These are phyloP conservation scores for Litoditis marina DNA, from an alignment of 2,888 invertebrate genomes.

Conservation along the genomic window DNA sequence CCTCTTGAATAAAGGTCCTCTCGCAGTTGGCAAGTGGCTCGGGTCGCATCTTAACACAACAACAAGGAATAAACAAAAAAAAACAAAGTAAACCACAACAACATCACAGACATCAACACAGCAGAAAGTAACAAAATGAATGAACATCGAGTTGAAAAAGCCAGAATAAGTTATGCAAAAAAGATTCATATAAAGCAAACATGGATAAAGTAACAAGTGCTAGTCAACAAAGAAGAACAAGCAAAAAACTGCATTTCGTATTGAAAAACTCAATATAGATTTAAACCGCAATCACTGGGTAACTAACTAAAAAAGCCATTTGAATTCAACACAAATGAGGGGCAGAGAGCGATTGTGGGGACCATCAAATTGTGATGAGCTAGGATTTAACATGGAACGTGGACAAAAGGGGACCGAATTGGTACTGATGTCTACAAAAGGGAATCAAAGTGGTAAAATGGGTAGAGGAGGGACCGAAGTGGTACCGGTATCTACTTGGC, in stretches of 20 bases:
- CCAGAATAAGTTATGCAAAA: too few relatives aligned
- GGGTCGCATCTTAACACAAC: conserved; percentile 20
- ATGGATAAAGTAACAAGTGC: too few relatives aligned
- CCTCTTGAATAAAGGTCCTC: conserved; percentile 19
- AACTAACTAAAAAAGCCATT: too few relatives aligned
- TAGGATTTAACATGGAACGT: background rate
- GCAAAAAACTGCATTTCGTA: too few relatives aligned
- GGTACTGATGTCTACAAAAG: background rate
- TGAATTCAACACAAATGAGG: too few relatives aligned
- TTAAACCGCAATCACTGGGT: background rate
- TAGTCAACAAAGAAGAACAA: too few relatives aligned
- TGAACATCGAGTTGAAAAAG: background rate
- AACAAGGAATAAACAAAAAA: background rate
- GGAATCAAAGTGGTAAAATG: too few relatives aligned
- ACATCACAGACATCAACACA: background rate
- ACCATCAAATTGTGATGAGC: too few relatives aligned
- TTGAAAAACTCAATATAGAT: too few relatives aligned
- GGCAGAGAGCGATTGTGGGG: too few relatives aligned
- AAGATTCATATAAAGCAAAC: too few relatives aligned
- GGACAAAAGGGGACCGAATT: background rate
- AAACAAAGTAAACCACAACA: background rate
- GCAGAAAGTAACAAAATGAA: background rate
- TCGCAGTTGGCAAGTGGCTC: conserved; percentile 22
- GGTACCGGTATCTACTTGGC: background rate
- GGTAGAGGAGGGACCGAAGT: background rate